Evolutionary conservation across 1,140 invertebrate species (phyloP), one percentile per base, ranked within the genome.

Genomic region (Musca domestica): DNA sequence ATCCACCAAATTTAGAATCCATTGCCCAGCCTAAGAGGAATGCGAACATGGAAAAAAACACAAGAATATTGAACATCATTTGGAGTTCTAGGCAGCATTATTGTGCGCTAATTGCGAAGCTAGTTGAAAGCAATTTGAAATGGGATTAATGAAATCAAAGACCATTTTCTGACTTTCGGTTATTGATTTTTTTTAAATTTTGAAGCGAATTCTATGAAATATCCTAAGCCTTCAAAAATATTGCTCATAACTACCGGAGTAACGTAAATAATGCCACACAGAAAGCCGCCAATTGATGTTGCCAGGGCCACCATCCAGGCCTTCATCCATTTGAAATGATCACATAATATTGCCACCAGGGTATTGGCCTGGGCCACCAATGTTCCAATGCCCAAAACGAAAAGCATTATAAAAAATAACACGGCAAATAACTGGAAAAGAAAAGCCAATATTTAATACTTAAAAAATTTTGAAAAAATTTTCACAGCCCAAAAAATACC

Each of bases 351-450:
- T 0, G 89, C 89, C 66, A 91, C 88, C 27, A 92, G 81, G 14
- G 86, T 86, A 68, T 87, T 87, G 27, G 88, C 85, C 41, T 92
- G 83, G 0, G 88, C 89, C 3, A 91, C 88, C 47, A 89, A 87
- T 66, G 90, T 91, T 2, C 93, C 93, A 14, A 91, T 83, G 2
- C 92, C 93, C 58, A 95, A 80, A 0, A 92, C 89, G 58, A 92
- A 91, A 74, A 95, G 85, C 92, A 95, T 94, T n/a, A 95, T 81
- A 84, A 96, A 97, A 84, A 96, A 96, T 1, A 96, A 82, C 1
- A 94, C 88, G 0, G 95, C 86, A 83, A 95, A 97, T 12, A 81
- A 64, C 67, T 80, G 34, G 12, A 41, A 4, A 34, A 19, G 6
- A 34, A n/a, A 49, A 6, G 7, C n/a, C n/a, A n/a, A n/a, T n/a